Conservation (phyloP, 2,113 vertebrate genomes). For the Phyllopteryx taeniolatus region DNA sequence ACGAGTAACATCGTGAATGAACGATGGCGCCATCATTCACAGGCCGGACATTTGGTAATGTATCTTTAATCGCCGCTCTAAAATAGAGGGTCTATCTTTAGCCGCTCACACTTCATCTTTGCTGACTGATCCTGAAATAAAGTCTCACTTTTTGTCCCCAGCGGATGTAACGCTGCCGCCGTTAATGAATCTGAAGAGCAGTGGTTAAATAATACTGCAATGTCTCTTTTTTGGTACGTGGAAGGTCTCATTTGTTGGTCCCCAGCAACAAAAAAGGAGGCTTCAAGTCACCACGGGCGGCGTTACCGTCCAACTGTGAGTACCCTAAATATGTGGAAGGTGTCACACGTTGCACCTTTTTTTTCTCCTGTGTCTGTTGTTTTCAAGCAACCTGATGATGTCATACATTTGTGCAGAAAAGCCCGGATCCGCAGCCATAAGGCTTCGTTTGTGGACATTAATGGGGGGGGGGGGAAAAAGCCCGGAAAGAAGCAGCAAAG, state of each 20-base stretch:
- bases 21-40: neutral
- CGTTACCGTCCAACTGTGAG: no score
- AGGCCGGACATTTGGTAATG: slow-evolving; percentile 49
- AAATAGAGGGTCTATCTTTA: slow-evolving; percentile 72
- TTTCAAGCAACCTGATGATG: no score
- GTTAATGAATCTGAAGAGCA: slow-evolving; percentile 39
- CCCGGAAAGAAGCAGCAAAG: neutral
- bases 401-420: no score
- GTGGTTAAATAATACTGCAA: no score
- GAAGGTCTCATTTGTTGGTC: no score
- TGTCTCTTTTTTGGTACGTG: no score
- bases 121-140: slow-evolving; percentile 60
- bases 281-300: no score
- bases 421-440: no score
- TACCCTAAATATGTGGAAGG: no score
- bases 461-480: neutral
- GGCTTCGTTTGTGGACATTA: neutral
- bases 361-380: no score
- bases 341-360: no score
- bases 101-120: slow-evolving; percentile 64
- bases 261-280: no score
- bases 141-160: slow-evolving; percentile 33
- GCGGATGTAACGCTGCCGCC: slow-evolving; percentile 35
- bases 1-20: neutral
- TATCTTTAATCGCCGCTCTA: slow-evolving; percentile 44